Base-by-base conservation (phyloP, 2,888 invertebrate genomes). In the Dasysyrphus albostriatus region DNA sequence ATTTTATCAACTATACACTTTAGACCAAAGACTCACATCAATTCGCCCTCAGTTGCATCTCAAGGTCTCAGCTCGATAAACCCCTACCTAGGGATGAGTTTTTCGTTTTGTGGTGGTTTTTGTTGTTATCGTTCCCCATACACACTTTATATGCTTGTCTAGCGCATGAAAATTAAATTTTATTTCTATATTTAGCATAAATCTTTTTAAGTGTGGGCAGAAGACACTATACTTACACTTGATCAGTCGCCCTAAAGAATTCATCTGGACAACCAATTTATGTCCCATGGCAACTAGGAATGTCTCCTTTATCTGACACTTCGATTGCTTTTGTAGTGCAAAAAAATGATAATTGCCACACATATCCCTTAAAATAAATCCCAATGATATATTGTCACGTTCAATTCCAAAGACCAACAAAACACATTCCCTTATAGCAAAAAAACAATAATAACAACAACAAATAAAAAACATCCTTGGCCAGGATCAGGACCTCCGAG, bases 341-440 rank as follows among this genome's bases (percentile, higher is more conserved):
- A 78, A 69, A 63, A 69, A 69, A 82, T 87, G 78, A 72, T 87
- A 87, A 87, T 87, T 87, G 83, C 83, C 74, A 75, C 70, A 83
- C 82, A 79, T 87, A 54, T 69, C 54, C 83, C 78, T 78, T 78
- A 87, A 87, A 87, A 87, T 87, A 87, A 83, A 87, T 87, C 78
- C 87, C 78, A 78, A 87, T 83, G 78, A 87, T 83, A 83, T 75
- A 87, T 87, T 51, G 79, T 65, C 78, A 37, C 59, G 70, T 76
- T 77, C 77, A 82, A 85, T 85, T 61, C 73, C 37, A 39, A 58
- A 76, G 39, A 59, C 84, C 24, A 61, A 85, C 76, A 85, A 81
- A 75, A 59, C 42, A 65, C 49, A 51, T 37, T 24, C 34, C 19
- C 75, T n/a, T n/a, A n/a, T n/a, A n/a, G n/a, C 42, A 9, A 14